Percentiles rank a stretch among this genome's conserved stretches.
Evolutionary conservation across 2,888 invertebrate genomes (phyloP).

Genomic region (Acleris emargana): DNA sequence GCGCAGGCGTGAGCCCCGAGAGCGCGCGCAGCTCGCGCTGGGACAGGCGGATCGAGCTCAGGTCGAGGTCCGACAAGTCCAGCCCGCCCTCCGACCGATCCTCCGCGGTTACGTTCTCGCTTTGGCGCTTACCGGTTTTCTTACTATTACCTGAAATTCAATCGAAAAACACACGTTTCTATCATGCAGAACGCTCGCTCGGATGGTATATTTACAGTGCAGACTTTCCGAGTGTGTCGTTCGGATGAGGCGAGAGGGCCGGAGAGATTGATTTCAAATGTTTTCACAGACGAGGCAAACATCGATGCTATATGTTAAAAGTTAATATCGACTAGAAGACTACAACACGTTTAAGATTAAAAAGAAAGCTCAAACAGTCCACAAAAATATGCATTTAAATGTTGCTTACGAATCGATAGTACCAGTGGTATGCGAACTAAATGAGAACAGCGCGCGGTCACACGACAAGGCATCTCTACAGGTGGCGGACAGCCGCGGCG

Average conservation of each 20-base stretch:
- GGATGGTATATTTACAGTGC: slow-evolving; percentile 77
- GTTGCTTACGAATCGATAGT: slow-evolving; percentile 70
- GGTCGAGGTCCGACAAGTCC: slow-evolving; percentile 86
- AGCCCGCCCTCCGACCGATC: slow-evolving; percentile 52
- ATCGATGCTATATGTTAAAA: slow-evolving; percentile 67
- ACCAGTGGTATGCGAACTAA: slow-evolving; percentile 70
- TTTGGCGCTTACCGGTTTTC: slow-evolving; percentile 67
- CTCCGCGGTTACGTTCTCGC: slow-evolving; percentile 53
- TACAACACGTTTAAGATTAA: slow-evolving; percentile 65
- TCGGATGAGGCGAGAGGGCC: not conserved
- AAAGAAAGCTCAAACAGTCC: slow-evolving; percentile 74
- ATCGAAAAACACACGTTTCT: slow-evolving; percentile 82
- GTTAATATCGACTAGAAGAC: slow-evolving; percentile 69
- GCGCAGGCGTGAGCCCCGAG: slow-evolving; percentile 87
- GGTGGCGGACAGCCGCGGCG: slow-evolving; percentile 71
- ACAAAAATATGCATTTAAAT: slow-evolving; percentile 80
- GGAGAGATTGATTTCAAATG: not conserved
- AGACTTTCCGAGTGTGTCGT: slow-evolving; percentile 24
- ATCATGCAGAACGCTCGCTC: slow-evolving; percentile 81
- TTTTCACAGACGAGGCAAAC: slow-evolving; percentile 48
- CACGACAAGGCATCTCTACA: slow-evolving; percentile 72
- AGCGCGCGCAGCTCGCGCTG: slow-evolving; percentile 88
- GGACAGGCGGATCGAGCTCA: slow-evolving; percentile 87
- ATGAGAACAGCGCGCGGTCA: slow-evolving; percentile 70
- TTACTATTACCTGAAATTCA: slow-evolving; percentile 79